Conservation (phyloP, 2,797 vertebrate species). For the Apogon hyalosoma region DNA sequence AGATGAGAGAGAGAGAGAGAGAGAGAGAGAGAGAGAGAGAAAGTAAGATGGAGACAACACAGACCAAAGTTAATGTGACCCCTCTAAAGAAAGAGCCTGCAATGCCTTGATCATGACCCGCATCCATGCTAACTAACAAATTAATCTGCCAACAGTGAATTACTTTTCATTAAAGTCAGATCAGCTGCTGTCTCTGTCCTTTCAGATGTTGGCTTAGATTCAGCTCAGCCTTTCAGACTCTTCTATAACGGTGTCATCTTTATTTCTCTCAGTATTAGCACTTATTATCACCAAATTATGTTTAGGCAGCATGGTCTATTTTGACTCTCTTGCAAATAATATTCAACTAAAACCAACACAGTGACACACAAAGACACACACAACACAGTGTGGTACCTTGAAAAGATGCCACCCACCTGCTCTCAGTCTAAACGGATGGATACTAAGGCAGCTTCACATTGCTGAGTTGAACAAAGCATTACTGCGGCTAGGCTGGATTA, state of each 20-base stretch:
- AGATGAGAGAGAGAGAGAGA: constrained; percentile 45
- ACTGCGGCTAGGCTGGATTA: constrained; percentile 37
- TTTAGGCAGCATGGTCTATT: constrained; percentile 51
- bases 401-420: constrained; percentile 51
- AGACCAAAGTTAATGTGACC: constrained; percentile 23
- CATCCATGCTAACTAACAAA: constrained; percentile 38
- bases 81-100: constrained; percentile 38
- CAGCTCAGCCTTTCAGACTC: constrained; percentile 14
- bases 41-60: constrained; percentile 32
- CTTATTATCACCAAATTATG: constrained; percentile 23
- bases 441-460: constrained; percentile 20
- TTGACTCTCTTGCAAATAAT: constrained; percentile 55
- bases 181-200: constrained; percentile 59
- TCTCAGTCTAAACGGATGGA: constrained; percentile 27
- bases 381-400: constrained; percentile 32
- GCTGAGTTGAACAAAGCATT: constrained; percentile 42
- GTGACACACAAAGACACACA: constrained; percentile 16
- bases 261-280: constrained; percentile 48
- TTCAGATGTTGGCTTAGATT: constrained; percentile 26
- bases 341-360: constrained; percentile 32
- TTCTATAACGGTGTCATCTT: constrained; percentile 38
- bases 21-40: constrained; percentile 31
- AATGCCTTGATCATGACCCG: constrained; percentile 11
- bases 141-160: constrained; percentile 55
- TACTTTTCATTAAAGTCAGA: constrained; percentile 66